phyloP scores from a whole-genome alignment of 2,888 invertebrate species.

The Taenaris catops region DNA sequence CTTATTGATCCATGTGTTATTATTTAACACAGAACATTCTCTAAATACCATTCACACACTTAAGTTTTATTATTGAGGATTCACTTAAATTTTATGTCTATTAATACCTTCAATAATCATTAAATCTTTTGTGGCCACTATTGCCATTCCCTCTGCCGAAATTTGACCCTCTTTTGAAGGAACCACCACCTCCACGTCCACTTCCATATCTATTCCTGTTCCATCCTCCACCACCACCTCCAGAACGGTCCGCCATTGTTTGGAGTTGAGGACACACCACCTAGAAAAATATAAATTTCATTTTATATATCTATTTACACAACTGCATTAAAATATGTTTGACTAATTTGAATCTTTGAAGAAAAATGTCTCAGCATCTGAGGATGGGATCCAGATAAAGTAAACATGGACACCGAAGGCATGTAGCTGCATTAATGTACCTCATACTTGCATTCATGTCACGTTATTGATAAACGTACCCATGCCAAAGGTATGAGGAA shows the following conservation, averaged over 20 bases:
- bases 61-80: constrained; percentile 52
- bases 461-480: constrained; percentile 82
- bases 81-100: constrained; percentile 38
- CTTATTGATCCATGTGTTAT: too few species aligned
- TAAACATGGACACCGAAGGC: constrained; percentile 89
- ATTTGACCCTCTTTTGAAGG: constrained; percentile 68
- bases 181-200: constrained; percentile 68
- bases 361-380: constrained; percentile 80
- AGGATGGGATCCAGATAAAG: constrained; percentile 88
- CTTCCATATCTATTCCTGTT: constrained; percentile 71
- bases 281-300: too few species aligned
- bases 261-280: constrained; percentile 91
- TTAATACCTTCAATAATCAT: constrained; percentile 56
- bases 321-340: too few species aligned
- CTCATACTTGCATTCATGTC: constrained; percentile 89
- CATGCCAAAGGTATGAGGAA: constrained; percentile 90
- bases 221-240: constrained; percentile 81
- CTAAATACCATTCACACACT: constrained; percentile 47
- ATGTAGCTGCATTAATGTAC: constrained; percentile 84
- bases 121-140: constrained; percentile 66
- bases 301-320: too few species aligned
- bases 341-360: too few species aligned
- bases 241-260: constrained; percentile 86
- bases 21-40: too few species aligned
- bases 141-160: constrained; percentile 62